A percentile compares a stretch with the other conserved stretches of the same genome.
Evolutionary conservation across 2,888 invertebrate genomes (phyloP).

Genomic region (Noctua fimbriata): DNA sequence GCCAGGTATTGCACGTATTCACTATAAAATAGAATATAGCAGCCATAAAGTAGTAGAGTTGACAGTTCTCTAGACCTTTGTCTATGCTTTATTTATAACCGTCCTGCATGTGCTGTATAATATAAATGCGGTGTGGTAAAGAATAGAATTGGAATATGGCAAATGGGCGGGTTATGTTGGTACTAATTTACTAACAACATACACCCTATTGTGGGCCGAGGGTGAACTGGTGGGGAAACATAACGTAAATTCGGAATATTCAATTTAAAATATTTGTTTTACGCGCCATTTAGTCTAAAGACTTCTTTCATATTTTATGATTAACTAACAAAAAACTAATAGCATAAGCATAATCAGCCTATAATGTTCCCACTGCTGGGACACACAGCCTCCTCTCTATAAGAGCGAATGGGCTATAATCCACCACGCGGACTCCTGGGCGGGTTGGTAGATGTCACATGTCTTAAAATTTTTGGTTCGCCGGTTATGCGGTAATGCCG

Average conservation of each 20-base stretch:
- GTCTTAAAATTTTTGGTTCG: no score
- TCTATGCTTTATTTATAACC: conserved; percentile 46
- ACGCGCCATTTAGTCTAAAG: no score
- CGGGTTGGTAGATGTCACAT: no score
- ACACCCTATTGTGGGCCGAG: background rate
- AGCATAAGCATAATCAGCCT: no score
- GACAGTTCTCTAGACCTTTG: conserved; percentile 37
- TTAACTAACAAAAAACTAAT: no score
- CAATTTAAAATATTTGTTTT: no score
- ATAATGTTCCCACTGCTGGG: no score
- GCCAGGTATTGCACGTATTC: conserved; percentile 32
- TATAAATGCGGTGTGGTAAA: background rate
- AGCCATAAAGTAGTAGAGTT: conserved; percentile 39
- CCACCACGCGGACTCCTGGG: no score
- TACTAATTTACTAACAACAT: background rate
- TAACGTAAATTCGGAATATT: background rate
- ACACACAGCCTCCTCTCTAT: no score
- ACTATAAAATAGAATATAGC: conserved; percentile 32
- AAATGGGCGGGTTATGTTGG: background rate
- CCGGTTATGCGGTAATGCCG: no score
- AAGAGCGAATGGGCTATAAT: no score
- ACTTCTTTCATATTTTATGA: no score
- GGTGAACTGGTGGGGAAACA: background rate
- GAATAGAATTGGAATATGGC: background rate
- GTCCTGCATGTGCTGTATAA: background rate